Evolutionary conservation across 2,888 invertebrate genomes (phyloP).

Genomic region (Aleiodes leptofemur): DNA sequence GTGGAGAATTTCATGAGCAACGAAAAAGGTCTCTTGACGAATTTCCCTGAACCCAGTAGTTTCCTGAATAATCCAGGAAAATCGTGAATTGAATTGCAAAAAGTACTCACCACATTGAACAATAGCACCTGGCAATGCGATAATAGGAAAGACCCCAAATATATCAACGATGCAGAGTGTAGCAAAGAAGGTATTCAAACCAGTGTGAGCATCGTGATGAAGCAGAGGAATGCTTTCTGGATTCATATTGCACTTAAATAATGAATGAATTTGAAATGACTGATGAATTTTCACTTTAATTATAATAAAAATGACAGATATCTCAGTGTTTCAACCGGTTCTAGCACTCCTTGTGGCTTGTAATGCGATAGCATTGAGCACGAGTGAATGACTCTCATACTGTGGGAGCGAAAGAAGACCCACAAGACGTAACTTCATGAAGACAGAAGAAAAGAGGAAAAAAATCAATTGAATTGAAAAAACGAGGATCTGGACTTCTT

Average conservation of each 20-base stretch:
- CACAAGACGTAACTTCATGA: slow-evolving; percentile 55
- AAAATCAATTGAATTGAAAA: slow-evolving; percentile 28
- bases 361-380: slow-evolving; percentile 65
- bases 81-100: no score
- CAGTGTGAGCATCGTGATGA: slow-evolving; percentile 65
- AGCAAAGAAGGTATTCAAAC: slow-evolving; percentile 83
- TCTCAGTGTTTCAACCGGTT: slow-evolving; percentile 63
- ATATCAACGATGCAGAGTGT: slow-evolving; percentile 87
- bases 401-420: slow-evolving; percentile 65
- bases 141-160: slow-evolving; percentile 89
- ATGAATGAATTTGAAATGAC: not conserved
- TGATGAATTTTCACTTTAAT: not conserved
- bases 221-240: slow-evolving; percentile 65
- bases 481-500: not conserved
- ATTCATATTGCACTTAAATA: slow-evolving; percentile 58
- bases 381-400: slow-evolving; percentile 52
- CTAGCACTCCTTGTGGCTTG: slow-evolving; percentile 53
- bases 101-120: slow-evolving; percentile 83
- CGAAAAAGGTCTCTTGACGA: not conserved
- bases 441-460: slow-evolving; percentile 38
- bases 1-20: no score
- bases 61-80: not conserved
- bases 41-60: not conserved
- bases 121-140: slow-evolving; percentile 85
- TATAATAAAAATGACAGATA: not conserved